Percentiles rank a stretch among this genome's conserved stretches.
phyloP scores from a whole-genome alignment of 2,888 invertebrate genomes.

The Idaea aversata region DNA sequence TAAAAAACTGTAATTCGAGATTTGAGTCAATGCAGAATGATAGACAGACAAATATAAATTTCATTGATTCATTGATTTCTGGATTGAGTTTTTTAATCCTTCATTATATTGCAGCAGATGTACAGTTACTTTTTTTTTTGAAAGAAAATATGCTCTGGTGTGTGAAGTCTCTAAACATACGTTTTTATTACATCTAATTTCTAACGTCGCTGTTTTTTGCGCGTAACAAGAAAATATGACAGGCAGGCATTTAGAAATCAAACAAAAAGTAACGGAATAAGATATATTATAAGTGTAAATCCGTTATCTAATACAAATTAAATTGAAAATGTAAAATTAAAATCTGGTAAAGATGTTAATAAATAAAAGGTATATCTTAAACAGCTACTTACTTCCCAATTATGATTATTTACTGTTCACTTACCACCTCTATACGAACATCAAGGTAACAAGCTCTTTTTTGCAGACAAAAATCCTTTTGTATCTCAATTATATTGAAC shows the following conservation, averaged over 20 bases:
- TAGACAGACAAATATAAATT: background rate
- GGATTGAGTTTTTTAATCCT: background rate
- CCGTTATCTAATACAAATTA: too few species aligned
- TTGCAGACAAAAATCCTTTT: constrained; percentile 14
- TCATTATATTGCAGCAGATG: background rate
- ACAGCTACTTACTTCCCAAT: constrained; percentile 2
- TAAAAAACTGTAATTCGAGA: constrained; percentile 3
- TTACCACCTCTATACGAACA: background rate
- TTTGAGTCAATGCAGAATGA: constrained; percentile 6
- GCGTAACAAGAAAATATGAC: too few species aligned
- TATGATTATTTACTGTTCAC: background rate
- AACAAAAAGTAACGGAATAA: too few species aligned
- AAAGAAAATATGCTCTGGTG: too few species aligned
- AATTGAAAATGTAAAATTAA: background rate
- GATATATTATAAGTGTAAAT: too few species aligned
- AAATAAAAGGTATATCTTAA: background rate
- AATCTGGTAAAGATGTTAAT: background rate
- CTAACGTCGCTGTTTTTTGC: too few species aligned
- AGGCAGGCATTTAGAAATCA: too few species aligned
- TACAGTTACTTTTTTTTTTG: background rate
- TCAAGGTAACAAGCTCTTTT: constrained; percentile 15
- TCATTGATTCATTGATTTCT: background rate
- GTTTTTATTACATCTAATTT: too few species aligned
- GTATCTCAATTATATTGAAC: constrained; percentile 17
- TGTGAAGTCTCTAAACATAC: too few species aligned